These are phyloP conservation scores for Sinonovacula constricta DNA, from an alignment of 1,140 invertebrate species.

Conservation along the genomic window DNA sequence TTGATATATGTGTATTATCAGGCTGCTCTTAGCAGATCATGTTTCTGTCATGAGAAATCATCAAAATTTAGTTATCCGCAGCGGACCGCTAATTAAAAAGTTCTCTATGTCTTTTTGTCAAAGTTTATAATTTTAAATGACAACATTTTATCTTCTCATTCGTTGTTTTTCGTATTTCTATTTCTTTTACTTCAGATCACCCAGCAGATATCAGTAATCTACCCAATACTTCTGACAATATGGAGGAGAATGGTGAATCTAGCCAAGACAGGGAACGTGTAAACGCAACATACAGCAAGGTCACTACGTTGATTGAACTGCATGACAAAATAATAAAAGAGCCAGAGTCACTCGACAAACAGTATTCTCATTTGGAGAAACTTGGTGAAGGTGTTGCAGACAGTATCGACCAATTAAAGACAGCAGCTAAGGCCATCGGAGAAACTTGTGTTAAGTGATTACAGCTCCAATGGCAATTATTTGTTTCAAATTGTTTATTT, in stretches of 20 bases:
- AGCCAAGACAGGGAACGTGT: not conserved
- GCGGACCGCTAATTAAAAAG: no score
- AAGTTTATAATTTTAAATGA: no score
- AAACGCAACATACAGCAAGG: constrained; percentile 28
- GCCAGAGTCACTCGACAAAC: constrained; percentile 18
- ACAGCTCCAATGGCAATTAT: not conserved
- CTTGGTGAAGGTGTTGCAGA: constrained; percentile 29
- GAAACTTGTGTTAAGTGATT: constrained; percentile 9
- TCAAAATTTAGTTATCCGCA: no score
- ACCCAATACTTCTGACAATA: not conserved
- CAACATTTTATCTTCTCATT: no score
- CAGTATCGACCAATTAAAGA: constrained; percentile 25
- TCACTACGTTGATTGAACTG: constrained; percentile 10
- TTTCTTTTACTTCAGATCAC: no score
- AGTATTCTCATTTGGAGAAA: constrained; percentile 33
- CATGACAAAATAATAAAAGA: constrained; percentile 13
- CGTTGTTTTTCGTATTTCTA: no score
- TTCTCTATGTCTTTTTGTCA: no score
- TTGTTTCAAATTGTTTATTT: not conserved
- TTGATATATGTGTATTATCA: no score
- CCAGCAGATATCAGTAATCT: no score
- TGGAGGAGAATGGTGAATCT: not conserved
- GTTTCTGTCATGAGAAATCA: no score
- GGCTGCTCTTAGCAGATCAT: no score
- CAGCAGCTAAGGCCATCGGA: constrained; percentile 30